A percentile compares a stretch with the other conserved stretches of the same genome.
Conservation (phyloP, 2,888 invertebrate genomes). For the Lasiommata megera region DNA sequence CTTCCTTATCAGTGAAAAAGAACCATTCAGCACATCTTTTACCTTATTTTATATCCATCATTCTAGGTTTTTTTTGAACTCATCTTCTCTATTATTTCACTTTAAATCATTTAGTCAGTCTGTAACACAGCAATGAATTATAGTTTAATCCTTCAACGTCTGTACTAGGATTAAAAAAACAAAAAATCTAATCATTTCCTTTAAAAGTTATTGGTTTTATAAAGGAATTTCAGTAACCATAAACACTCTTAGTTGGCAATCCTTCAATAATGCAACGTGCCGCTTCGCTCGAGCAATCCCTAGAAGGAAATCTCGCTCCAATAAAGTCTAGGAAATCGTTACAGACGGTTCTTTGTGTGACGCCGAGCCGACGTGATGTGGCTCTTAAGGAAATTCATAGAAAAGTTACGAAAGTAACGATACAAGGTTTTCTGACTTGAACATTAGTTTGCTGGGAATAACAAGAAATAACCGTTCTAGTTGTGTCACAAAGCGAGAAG, state of each 20-base stretch:
- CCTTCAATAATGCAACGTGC: constrained; percentile 35
- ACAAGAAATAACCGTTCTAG: background rate
- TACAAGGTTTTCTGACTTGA: background rate
- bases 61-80: too few species aligned
- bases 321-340: constrained; percentile 31
- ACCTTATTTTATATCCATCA: too few species aligned
- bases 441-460: background rate
- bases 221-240: constrained; percentile 20
- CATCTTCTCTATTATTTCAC: too few species aligned
- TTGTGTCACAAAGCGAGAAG: too few species aligned
- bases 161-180: too few species aligned
- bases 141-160: too few species aligned
- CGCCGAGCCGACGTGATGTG: constrained; percentile 18
- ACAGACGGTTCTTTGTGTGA: constrained; percentile 26
- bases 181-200: background rate
- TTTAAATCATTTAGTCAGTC: too few species aligned
- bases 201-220: background rate
- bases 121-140: too few species aligned
- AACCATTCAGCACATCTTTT: too few species aligned
- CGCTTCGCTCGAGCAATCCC: constrained; percentile 17
- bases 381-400: constrained; percentile 20
- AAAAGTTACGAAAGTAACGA: constrained; percentile 5
- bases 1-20: too few species aligned
- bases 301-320: constrained; percentile 30
- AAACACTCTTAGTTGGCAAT: constrained; percentile 30